These are phyloP conservation scores for Verasper variegatus DNA, from an alignment of 2,113 vertebrate species.

Conservation along the genomic window DNA sequence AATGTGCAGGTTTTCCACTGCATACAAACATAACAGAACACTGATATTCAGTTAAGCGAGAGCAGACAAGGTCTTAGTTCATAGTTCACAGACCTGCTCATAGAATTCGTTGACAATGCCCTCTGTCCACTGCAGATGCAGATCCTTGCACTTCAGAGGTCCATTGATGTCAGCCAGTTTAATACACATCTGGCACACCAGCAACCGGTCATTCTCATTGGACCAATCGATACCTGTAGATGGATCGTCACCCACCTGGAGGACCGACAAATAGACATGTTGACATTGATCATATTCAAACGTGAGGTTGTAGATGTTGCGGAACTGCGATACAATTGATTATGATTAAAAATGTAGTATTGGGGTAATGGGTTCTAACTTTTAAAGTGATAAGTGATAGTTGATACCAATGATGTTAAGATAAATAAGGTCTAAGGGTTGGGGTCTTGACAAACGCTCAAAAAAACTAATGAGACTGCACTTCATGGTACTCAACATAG, in stretches of 20 bases:
- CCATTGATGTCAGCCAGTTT: conserved; percentile 98
- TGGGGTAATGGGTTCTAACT: not conserved
- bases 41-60: conserved; percentile 8
- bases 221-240: conserved; percentile 95
- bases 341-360: not conserved
- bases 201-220: conserved; percentile 95
- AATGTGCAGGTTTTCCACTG: not conserved
- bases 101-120: conserved; percentile 99
- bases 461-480: not conserved
- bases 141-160: conserved; percentile 93
- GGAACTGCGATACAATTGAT: not conserved
- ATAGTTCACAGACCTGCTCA: conserved; percentile 86
- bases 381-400: not conserved
- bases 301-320: not conserved
- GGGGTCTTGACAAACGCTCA: too few species aligned
- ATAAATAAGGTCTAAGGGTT: not conserved
- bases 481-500: too few species aligned
- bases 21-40: not conserved
- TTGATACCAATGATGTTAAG: too few species aligned
- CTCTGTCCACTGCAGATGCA: conserved; percentile 97
- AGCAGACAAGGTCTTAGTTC: not conserved
- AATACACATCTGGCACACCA: conserved; percentile 99
- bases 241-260: conserved; percentile 92
- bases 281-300: not conserved
- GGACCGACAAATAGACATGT: conserved; percentile 23